These are phyloP conservation scores for Geophilus truncorum DNA, from an alignment of 2,888 invertebrate species.

Conservation along the genomic window DNA sequence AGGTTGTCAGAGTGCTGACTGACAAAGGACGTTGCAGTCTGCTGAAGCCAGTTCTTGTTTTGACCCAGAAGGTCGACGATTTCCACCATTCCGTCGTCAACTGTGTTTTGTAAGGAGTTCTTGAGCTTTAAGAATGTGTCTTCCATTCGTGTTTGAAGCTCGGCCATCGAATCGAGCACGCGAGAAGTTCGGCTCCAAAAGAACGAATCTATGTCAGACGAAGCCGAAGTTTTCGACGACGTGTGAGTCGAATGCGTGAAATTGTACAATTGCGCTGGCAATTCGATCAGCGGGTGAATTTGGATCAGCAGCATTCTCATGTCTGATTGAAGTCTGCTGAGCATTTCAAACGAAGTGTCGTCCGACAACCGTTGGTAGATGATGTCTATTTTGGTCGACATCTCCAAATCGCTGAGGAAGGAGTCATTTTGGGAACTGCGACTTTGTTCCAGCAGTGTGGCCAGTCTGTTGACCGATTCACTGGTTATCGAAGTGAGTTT, in stretches of 20 bases:
- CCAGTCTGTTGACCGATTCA: background rate
- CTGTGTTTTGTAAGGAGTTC: background rate
- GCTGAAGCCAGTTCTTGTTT: slow-evolving; percentile 1
- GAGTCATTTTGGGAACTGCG: background rate
- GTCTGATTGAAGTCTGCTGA: background rate
- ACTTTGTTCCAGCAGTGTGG: background rate
- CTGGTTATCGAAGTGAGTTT: background rate
- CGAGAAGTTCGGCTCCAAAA: background rate
- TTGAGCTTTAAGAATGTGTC: background rate
- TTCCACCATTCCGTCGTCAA: slow-evolving; percentile 7
- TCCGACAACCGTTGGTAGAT: background rate
- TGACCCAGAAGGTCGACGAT: slow-evolving; percentile 9
- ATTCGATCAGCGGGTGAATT: background rate
- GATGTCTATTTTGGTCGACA: background rate
- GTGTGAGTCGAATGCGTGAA: background rate
- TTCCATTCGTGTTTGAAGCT: background rate
- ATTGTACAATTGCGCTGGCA: background rate
- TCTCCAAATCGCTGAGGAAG: background rate
- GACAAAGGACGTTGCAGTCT: background rate
- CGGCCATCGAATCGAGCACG: background rate
- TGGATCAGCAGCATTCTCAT: background rate
- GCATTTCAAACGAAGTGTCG: background rate
- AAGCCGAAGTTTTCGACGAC: background rate
- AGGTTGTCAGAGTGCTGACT: slow-evolving; percentile 10
- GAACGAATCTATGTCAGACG: background rate